Percentiles rank a stretch among this genome's conserved stretches.
phyloP scores from a whole-genome alignment of 2,888 invertebrate species.

The Pristionchus fissidentatus region DNA sequence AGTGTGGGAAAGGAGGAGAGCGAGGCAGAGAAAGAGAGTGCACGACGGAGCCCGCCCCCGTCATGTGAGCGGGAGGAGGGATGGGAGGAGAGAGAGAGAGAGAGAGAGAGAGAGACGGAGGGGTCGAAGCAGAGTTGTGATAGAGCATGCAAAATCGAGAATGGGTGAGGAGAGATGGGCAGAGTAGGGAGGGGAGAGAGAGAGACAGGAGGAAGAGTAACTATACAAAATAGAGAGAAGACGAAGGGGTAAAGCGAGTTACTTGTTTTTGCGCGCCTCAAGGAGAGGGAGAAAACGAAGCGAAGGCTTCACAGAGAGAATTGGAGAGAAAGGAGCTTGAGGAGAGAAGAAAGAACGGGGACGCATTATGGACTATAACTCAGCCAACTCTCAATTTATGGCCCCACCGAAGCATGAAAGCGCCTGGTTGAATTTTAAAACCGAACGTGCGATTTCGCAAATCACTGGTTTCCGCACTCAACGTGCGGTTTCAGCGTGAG shows the following conservation, averaged over 20 bases:
- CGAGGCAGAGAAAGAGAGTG: constrained; percentile 31
- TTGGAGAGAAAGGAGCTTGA: not conserved
- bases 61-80: constrained; percentile 16
- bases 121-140: not conserved
- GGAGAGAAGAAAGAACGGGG: not conserved
- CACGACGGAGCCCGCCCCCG: constrained; percentile 23
- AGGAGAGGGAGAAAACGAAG: not conserved
- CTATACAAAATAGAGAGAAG: constrained; percentile 31
- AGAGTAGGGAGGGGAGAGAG: too few relatives aligned
- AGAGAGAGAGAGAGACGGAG: not conserved
- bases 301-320: not conserved
- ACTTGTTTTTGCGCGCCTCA: constrained; percentile 21
- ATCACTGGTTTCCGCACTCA: too few relatives aligned
- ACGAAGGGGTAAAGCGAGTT: constrained; percentile 5
- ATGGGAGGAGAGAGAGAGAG: not conserved
- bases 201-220: constrained; percentile 10
- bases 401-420: not conserved
- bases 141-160: constrained; percentile 15
- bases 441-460: not conserved
- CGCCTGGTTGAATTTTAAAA: not conserved
- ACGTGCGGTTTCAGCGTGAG: too few relatives aligned
- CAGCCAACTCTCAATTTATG: not conserved
- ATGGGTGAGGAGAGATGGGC: not conserved
- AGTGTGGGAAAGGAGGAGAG: not conserved
- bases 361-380: constrained; percentile 2